These are phyloP conservation scores for Stenoptilia bipunctidactyla DNA, from an alignment of 2,888 invertebrate species.

Conservation along the genomic window DNA sequence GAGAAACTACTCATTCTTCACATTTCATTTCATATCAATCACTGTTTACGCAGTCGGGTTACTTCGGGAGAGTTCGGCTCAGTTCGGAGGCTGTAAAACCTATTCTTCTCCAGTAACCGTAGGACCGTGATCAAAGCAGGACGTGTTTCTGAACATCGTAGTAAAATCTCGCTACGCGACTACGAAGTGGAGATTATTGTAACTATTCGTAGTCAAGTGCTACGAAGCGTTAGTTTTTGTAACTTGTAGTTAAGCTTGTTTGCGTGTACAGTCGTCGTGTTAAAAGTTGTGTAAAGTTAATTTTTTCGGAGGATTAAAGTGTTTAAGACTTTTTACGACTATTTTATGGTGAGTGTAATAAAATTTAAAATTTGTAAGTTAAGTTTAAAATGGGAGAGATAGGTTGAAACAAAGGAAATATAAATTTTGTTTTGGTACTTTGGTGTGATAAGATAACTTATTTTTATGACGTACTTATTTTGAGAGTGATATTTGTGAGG, in stretches of 20 bases:
- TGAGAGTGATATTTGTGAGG: too few relatives aligned
- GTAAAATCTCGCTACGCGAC: neutral
- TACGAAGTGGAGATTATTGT: neutral
- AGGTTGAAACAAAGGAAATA: too few relatives aligned
- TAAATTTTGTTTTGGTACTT: too few relatives aligned
- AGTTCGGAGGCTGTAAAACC: conserved; percentile 46
- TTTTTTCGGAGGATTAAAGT: too few relatives aligned
- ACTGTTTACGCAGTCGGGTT: conserved; percentile 40
- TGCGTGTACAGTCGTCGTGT: neutral
- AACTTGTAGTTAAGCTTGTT: neutral
- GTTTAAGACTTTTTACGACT: conserved; percentile 14
- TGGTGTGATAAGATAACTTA: too few relatives aligned
- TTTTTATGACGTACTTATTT: too few relatives aligned
- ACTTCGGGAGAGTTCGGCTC: conserved; percentile 38
- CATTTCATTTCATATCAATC: conserved; percentile 71
- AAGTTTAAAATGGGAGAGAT: too few relatives aligned
- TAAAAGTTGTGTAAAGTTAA: neutral
- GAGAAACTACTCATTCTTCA: conserved; percentile 62
- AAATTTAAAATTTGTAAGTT: conserved; percentile 3
- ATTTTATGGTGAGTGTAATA: conserved; percentile 45
- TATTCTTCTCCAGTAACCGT: conserved; percentile 46
- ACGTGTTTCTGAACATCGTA: conserved; percentile 38
- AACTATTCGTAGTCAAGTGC: too few relatives aligned
- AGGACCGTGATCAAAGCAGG: conserved; percentile 35
- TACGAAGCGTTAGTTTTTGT: too few relatives aligned